phyloP scores from a whole-genome alignment of 2,888 invertebrate genomes.

The Diabrotica balteata region DNA sequence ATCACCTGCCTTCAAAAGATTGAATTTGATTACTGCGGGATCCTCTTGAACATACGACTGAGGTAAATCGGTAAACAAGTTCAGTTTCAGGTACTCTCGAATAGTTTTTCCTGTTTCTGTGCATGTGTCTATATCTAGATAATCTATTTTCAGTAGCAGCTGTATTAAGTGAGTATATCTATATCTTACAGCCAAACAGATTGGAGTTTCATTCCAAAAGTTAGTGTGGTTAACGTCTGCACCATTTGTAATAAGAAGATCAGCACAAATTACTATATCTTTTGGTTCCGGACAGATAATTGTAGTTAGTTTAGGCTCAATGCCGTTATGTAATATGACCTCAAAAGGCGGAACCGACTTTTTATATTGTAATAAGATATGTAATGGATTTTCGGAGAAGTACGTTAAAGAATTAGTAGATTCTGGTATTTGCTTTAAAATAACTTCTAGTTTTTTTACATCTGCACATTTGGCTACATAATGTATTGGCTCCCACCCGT shows the following conservation, averaged over 20 bases:
- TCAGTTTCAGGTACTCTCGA: slow-evolving; percentile 39
- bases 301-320: slow-evolving; percentile 36
- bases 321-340: slow-evolving; percentile 39
- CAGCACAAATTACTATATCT: slow-evolving; percentile 37
- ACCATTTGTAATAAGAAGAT: slow-evolving; percentile 39
- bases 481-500: slow-evolving; percentile 46
- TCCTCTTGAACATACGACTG: slow-evolving; percentile 30
- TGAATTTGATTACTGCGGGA: slow-evolving; percentile 38
- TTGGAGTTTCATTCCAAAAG: slow-evolving; percentile 46
- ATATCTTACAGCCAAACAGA: slow-evolving; percentile 44
- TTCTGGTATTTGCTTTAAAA: slow-evolving; percentile 25
- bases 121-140: slow-evolving; percentile 42
- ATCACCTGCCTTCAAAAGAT: slow-evolving; percentile 42
- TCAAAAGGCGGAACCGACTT: slow-evolving; percentile 33
- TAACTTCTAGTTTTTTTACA: slow-evolving; percentile 34
- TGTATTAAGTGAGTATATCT: slow-evolving; percentile 28
- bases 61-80: slow-evolving; percentile 26
- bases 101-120: slow-evolving; percentile 38
- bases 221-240: slow-evolving; percentile 46
- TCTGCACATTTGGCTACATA: slow-evolving; percentile 39
- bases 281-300: slow-evolving; percentile 40
- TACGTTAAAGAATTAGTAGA: slow-evolving; percentile 39
- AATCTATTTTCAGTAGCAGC: slow-evolving; percentile 30
- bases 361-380: slow-evolving; percentile 43
- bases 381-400: slow-evolving; percentile 47